Evolutionary conservation across 2,113 vertebrate genomes (phyloP), one percentile per base, ranked within the genome.

Genomic region (Hippopotamus amphibius): DNA sequence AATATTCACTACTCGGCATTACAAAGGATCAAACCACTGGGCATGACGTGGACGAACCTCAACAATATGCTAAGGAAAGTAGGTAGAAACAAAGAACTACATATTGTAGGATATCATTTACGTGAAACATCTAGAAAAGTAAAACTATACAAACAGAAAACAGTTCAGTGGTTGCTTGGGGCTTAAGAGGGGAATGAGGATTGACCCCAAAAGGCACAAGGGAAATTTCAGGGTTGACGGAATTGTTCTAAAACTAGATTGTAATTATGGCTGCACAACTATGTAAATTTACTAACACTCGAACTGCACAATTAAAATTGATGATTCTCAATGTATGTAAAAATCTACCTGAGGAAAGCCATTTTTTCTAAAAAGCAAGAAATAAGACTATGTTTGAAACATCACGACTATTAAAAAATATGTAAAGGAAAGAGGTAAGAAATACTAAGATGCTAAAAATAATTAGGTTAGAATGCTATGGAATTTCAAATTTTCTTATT

Each of bases 41-140:
- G 41, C 22, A 61, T 72, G 69, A 76, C 17, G 63, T 8, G 14
- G 10, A 53, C 11, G 24, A 94, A 85, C 71, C 48, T 80, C 7
- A 86, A 81, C 94, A 91, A 88, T n/a, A 88, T 16, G 63, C n/a
- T 41, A 94, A 69, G 37, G 24, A 90, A 87, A 87, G n/a, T 5
- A 76, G 22, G 16, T 5, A 81, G 19, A 61, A 66, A 94, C 28
- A 94, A 89, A 81, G 5, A 72, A 88, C 48, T 66, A 92, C 33
- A 33, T 50, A 46, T 4, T 15, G 17, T 37, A 84, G 14, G 68
- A 96, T 65, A 74, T 55, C 69, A 79, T 19, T 72, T 77, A 82
- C 2, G 68, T 33, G 15, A 72, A 72, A 84, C 48, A 65, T 33
- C 48, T 41, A 69, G 11, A 57, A 63, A 88, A 50, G 53, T 66